Evolutionary conservation across 2,888 invertebrate species (phyloP), one percentile per base, ranked within the genome.

Genomic region (Heliconius charithonia): DNA sequence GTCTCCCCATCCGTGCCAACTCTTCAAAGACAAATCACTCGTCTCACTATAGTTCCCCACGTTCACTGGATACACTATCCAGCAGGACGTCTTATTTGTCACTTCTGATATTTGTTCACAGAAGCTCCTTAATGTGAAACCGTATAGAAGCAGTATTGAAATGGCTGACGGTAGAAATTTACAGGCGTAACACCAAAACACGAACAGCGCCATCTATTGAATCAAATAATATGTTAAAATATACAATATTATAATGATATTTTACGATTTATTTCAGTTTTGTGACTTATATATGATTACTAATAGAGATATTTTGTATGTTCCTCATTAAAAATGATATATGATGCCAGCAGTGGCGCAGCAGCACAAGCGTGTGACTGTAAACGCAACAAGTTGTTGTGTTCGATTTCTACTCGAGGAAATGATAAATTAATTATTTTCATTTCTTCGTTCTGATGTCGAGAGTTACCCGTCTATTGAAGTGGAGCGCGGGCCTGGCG

Each of bases 101-200:
- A 86, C 89, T 0, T 65, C 78, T 0, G 92, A 83, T 56, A 95
- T 89, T 81, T 95, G 94, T 75, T 91, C 90, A 86, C 95, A 95
- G 86, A 95, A 95, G 51, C 88, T 87, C 32, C 93, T 90, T 76
- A 95, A 83, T 13, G 95, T 94, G 27, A 92, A 85, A 80, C 90
- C 91, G 90, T 96, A 97, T 4, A 97, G 95, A 7, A 96, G 86
- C 29, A 98, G 91, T 66, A 97, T 95, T 1, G 97, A 95, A 51
- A 97, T 85, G 25, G 97, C 95, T 1, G 97, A 97, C 0, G 98
- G 97, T 22, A 98, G 91, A 92, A 99, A 99, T 92, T 98, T 98
- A 88, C 97, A 96, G 76, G 98, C 97, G 91, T 98, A 98, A 93
- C 98, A 98, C 97, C 98, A 97, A 83, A 98, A 91, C 81, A 98